These are phyloP conservation scores for Acestrorhynchus altus DNA, from an alignment of 2,797 vertebrate species.

Conservation along the genomic window DNA sequence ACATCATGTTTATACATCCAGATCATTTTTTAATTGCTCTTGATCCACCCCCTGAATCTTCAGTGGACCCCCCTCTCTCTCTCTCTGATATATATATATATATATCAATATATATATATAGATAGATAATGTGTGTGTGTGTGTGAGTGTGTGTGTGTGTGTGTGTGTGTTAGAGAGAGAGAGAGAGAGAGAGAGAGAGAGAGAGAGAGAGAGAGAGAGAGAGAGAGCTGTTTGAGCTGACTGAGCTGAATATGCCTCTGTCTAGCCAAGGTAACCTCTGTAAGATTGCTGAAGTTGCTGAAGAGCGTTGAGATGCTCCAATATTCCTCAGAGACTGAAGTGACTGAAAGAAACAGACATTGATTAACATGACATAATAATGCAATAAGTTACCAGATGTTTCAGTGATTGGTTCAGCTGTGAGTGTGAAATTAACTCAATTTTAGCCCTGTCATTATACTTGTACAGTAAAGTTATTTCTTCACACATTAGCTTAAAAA, in stretches of 20 bases:
- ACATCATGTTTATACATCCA: constrained; percentile 12
- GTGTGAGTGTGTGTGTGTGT: too few relatives aligned
- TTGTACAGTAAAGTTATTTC: too few relatives aligned
- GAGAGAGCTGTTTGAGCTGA: too few relatives aligned
- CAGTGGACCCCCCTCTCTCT: not conserved
- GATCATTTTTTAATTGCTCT: constrained; percentile 9
- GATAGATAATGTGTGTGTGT: too few relatives aligned
- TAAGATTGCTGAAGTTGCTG: constrained; percentile 8
- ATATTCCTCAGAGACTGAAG: not conserved
- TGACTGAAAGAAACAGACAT: not conserved
- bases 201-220: too few relatives aligned
- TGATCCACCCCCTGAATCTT: not conserved
- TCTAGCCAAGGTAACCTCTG: constrained; percentile 11
- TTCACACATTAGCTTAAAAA: too few relatives aligned
- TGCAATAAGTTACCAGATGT: too few relatives aligned
- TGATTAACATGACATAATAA: not conserved
- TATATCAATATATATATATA: too few relatives aligned
- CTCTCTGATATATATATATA: constrained; percentile 5
- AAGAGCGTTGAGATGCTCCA: not conserved
- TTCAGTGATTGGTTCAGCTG: too few relatives aligned
- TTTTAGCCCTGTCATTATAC: too few relatives aligned
- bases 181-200: too few relatives aligned
- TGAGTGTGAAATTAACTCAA: too few relatives aligned
- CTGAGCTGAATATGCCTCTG: constrained; percentile 19
- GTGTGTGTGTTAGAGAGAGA: constrained; percentile 14